Conservation (phyloP, 2,797 vertebrate genomes). For the Glyptemys insculpta region DNA sequence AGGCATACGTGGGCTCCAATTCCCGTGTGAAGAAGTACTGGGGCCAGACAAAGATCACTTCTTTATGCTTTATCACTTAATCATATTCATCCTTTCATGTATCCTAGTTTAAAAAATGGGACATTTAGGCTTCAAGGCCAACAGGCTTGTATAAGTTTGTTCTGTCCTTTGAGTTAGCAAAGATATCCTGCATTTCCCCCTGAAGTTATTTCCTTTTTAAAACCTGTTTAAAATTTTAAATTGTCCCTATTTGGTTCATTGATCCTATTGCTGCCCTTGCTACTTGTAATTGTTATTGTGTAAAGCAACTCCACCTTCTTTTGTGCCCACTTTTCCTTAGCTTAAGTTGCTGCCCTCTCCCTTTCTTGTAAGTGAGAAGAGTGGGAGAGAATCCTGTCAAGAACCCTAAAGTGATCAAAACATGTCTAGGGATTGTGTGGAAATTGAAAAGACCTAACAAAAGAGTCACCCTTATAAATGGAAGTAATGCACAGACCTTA, state of each 20-base stretch:
- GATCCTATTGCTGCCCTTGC: not conserved
- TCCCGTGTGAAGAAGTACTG: not conserved
- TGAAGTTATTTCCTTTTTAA: not conserved
- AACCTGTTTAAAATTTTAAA: not conserved
- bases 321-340: not conserved
- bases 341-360: not conserved
- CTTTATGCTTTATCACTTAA: not conserved
- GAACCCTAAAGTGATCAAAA: not conserved
- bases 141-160: not conserved
- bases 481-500: not conserved
- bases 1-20: not conserved
- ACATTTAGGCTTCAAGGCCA: not conserved
- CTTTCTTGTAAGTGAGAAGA: not conserved
- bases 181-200: not conserved
- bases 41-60: not conserved
- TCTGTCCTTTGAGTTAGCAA: not conserved
- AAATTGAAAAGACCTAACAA: slow-evolving; percentile 1
- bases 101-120: not conserved
- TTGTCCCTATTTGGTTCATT: not conserved
- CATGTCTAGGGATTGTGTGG: not conserved
- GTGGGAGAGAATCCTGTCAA: not conserved
- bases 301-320: not conserved
- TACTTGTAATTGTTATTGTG: not conserved
- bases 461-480: not conserved
- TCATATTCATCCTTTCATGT: not conserved